phyloP scores from a whole-genome alignment of 2,113 vertebrate genomes.

The Pangasianodon hypophthalmus region DNA sequence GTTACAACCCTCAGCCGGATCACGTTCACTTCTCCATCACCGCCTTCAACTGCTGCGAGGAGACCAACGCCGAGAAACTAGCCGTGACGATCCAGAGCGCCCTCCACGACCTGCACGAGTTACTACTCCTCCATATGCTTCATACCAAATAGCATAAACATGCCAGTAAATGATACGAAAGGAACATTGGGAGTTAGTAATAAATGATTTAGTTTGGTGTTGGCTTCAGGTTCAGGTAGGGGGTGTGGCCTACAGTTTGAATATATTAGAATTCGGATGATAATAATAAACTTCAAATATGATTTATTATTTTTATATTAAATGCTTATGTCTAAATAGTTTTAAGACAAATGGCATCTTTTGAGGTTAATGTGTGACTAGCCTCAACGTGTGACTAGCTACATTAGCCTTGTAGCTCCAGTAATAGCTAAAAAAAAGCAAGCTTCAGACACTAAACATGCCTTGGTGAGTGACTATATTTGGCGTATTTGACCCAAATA shows the following conservation, averaged over 20 bases:
- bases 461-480: background rate
- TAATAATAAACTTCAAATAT: background rate
- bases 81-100: conserved; percentile 70
- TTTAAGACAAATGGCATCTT: background rate
- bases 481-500: background rate
- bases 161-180: background rate
- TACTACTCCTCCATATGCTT: conserved; percentile 52
- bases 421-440: background rate
- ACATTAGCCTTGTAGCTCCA: background rate
- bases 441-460: background rate
- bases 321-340: background rate
- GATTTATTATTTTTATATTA: background rate
- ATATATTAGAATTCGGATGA: background rate
- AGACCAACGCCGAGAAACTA: conserved; percentile 77
- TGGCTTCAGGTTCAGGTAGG: background rate
- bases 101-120: conserved; percentile 72
- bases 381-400: background rate
- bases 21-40: conserved; percentile 80
- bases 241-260: background rate
- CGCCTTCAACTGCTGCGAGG: conserved; percentile 83
- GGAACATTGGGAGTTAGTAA: too few relatives aligned
- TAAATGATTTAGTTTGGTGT: background rate
- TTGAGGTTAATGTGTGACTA: background rate
- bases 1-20: conserved; percentile 80
- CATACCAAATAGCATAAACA: too few relatives aligned